phyloP scores from a whole-genome alignment of 2,888 invertebrate genomes.

The Didymodactylos carnosus region DNA sequence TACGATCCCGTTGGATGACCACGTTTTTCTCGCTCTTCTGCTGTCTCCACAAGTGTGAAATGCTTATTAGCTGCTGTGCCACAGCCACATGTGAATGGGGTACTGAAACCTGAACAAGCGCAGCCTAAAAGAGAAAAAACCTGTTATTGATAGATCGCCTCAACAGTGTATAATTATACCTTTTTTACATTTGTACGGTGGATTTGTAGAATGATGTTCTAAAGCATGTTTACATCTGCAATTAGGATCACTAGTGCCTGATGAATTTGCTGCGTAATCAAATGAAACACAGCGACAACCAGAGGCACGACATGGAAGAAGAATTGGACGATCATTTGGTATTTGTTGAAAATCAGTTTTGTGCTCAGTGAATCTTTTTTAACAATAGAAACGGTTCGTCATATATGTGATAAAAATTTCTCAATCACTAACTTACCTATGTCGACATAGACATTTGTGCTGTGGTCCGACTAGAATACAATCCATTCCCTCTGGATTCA shows the following conservation, averaged over 20 bases:
- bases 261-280: conserved; percentile 26
- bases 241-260: background rate
- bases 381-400: background rate
- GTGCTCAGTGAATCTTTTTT: conserved; percentile 27
- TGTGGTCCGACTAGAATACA: conserved; percentile 33
- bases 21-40: conserved; percentile 27
- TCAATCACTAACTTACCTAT: conserved; percentile 20
- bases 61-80: conserved; percentile 25
- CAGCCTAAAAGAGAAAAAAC: conserved; percentile 21
- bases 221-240: conserved; percentile 32
- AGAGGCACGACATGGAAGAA: conserved; percentile 23
- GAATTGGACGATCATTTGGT: conserved; percentile 24
- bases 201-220: conserved; percentile 25
- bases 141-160: background rate
- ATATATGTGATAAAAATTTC: background rate
- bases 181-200: conserved; percentile 27
- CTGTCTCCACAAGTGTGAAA: conserved; percentile 24
- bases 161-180: conserved; percentile 18
- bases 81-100: conserved; percentile 32
- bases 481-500: conserved; percentile 28
- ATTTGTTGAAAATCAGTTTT: conserved; percentile 29
- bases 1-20: conserved; percentile 32
- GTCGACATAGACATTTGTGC: conserved; percentile 30
- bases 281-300: conserved; percentile 28
- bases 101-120: conserved; percentile 27